These are phyloP conservation scores for Prolemur simus DNA, from an alignment of 2,113 vertebrate genomes.

Conservation along the genomic window DNA sequence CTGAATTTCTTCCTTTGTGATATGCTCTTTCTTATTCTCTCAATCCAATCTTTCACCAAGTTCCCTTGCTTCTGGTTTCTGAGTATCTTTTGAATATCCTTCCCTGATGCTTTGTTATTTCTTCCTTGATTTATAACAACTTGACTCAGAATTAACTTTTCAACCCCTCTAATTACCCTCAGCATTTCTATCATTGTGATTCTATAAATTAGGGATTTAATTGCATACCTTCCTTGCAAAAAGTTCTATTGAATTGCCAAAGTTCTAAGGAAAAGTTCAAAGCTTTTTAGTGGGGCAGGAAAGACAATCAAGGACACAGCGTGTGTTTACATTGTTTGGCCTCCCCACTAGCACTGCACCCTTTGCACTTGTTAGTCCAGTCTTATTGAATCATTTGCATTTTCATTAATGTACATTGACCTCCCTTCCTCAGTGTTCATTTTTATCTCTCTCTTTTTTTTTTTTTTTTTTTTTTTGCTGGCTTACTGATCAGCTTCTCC, in stretches of 20 bases:
- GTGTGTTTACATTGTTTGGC: not conserved
- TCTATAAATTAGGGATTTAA: constrained; percentile 26
- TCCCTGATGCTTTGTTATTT: constrained; percentile 8
- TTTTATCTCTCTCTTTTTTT: not conserved
- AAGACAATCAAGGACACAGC: constrained; percentile 2
- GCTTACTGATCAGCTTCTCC: not conserved
- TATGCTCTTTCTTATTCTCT: not conserved
- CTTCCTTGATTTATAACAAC: constrained; percentile 18
- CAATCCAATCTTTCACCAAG: not conserved
- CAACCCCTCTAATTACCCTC: not conserved
- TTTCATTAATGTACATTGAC: not conserved
- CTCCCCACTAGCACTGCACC: not conserved
- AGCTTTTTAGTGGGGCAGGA: not conserved
- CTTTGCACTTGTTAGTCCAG: not conserved
- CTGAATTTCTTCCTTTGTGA: not conserved
- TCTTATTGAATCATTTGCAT: not conserved
- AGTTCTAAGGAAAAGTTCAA: not conserved
- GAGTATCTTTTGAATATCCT: not conserved
- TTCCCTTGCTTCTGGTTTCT: not conserved
- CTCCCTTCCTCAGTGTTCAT: not conserved
- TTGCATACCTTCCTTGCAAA: not conserved
- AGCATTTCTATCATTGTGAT: not conserved
- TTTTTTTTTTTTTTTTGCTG: not conserved
- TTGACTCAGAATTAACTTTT: not conserved
- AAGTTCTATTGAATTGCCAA: not conserved